Percentiles rank a stretch among this genome's conserved stretches.
These are phyloP conservation scores for Tachystola acroxantha DNA, from an alignment of 2,888 invertebrate genomes.

Conservation along the genomic window DNA sequence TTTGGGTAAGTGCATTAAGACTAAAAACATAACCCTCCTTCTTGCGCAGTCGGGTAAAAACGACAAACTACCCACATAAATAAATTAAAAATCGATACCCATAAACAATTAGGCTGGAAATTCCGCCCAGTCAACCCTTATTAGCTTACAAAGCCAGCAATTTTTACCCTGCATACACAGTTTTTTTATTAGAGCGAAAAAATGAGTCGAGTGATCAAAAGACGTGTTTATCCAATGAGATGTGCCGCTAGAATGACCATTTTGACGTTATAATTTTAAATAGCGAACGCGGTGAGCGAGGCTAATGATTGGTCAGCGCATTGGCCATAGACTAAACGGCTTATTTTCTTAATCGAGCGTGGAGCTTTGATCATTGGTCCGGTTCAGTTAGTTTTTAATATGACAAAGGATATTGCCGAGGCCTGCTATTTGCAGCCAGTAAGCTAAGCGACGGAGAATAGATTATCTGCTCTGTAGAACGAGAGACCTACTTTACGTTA, in stretches of 20 bases:
- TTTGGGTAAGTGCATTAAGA: too few species aligned
- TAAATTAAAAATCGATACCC: too few species aligned
- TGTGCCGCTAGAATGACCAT: conserved; percentile 25
- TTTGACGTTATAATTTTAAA: conserved; percentile 26
- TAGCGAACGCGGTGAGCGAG: conserved; percentile 27
- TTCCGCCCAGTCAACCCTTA: not conserved
- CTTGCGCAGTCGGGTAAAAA: too few species aligned
- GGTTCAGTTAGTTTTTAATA: conserved; percentile 37
- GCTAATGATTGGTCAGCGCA: conserved; percentile 30
- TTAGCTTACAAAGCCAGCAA: not conserved
- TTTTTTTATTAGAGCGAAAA: conserved; percentile 13
- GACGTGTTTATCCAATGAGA: conserved; percentile 17
- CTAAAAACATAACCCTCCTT: too few species aligned
- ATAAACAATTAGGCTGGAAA: not conserved
- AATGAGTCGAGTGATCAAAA: conserved; percentile 26
- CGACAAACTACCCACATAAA: too few species aligned
- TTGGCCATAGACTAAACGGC: conserved; percentile 51
- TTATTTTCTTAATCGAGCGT: conserved; percentile 49
- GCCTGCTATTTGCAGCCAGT: not conserved
- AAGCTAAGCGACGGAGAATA: too few species aligned
- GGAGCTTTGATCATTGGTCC: conserved; percentile 53
- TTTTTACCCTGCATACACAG: not conserved
- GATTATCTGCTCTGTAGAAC: too few species aligned
- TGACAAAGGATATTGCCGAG: conserved; percentile 33
- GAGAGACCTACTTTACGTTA: too few species aligned